phyloP scores from a whole-genome alignment of 2,888 invertebrate species.

The Scaptodrosophila latifasciaeformis region DNA sequence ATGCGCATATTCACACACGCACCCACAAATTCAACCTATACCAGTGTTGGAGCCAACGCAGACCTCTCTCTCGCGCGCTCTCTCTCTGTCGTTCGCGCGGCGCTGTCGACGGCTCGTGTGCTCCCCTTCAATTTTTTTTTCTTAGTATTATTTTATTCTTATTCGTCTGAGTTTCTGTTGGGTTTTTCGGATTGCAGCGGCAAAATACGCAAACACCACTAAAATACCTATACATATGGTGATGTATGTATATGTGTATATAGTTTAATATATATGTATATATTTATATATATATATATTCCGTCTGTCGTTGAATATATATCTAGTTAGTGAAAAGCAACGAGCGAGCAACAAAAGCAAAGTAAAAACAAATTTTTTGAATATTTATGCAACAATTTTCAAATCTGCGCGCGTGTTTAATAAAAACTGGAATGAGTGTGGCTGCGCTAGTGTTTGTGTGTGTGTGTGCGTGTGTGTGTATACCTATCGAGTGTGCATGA shows the following conservation, averaged over 20 bases:
- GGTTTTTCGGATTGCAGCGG: conserved; percentile 41
- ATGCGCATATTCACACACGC: conserved; percentile 1
- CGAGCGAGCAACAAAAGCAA: conserved; percentile 15
- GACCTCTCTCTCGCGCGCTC: neutral
- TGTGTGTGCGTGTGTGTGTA: conserved; percentile 26
- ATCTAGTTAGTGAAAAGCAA: conserved; percentile 35
- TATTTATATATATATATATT: conserved; percentile 53
- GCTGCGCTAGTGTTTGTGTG: conserved; percentile 11
- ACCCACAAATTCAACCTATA: neutral
- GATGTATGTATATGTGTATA: conserved; percentile 29
- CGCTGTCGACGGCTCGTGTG: conserved; percentile 12
- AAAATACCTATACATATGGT: neutral
- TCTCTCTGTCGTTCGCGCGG: neutral
- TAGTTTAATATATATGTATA: too few species aligned
- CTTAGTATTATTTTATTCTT: conserved; percentile 60
- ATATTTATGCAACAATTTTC: conserved; percentile 37
- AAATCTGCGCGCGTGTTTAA: too few species aligned
- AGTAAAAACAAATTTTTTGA: conserved; percentile 15
- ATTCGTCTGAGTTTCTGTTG: conserved; percentile 55
- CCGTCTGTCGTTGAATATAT: conserved; percentile 42
- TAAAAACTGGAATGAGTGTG: too few species aligned
- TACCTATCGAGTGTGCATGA: too few species aligned
- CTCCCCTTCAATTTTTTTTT: too few species aligned
- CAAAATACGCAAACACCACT: neutral
- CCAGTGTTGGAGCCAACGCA: neutral